Evolutionary conservation across 2,888 invertebrate genomes (phyloP), one percentile per base, ranked within the genome.

Genomic region (Ennomos quercinarius): DNA sequence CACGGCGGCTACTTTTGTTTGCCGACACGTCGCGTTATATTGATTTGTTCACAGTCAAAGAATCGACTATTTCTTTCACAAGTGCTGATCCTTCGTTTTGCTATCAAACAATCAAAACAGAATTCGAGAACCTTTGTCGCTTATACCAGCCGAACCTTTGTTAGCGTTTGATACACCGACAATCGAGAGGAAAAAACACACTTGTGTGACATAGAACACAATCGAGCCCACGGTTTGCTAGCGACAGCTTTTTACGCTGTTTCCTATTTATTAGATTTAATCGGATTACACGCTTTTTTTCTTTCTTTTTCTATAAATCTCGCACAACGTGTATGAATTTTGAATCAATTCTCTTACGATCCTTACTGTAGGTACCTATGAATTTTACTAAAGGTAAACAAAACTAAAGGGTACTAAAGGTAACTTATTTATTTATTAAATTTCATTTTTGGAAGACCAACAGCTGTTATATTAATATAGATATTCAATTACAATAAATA

Each of bases 21-120:
- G 75, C 67, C 75, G 77, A 80, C 77, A 84, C 71, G 72, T 80
- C 77, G 77, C 77, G 34, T 74, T 74, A 78, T 80, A 80, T 70
- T 72, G 68, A 66, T 78, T 77, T 81, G 74, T 79, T 73, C 72
- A 65, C 70, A 68, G 71, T 67, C 64, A 72, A 70, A 71, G 78
- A 83, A 77, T 83, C 80, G 78, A 67, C 80, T 78, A 75, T 79
- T 78, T 80, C 72, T 70, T 66, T 74, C 68, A 81, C 77, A 86
- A 87, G 83, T 84, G 81, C 74, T 76, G 75, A 77, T 76, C 80
- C 79, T 81, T 52, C 78, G 83, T 81, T 80, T 84, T 78, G 73
- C 68, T 85, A 87, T 87, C 86, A 81, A 81, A 88, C 80, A 83
- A 88, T 89, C 87, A 90, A 87, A 89, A 89, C 78, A 89, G 72